phyloP scores from a whole-genome alignment of 2,797 vertebrate genomes.

The Enteromius fasciolatus region DNA sequence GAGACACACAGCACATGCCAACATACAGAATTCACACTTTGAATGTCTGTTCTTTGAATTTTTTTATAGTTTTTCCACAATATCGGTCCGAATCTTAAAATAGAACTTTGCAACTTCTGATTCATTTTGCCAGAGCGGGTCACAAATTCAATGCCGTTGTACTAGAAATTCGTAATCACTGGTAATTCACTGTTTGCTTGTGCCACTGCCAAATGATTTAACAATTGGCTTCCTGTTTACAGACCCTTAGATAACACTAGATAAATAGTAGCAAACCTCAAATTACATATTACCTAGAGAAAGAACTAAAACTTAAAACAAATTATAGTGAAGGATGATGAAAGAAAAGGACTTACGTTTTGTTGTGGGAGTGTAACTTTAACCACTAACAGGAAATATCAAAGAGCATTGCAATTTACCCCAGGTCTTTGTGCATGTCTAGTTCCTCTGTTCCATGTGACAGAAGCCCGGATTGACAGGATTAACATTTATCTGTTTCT shows the following conservation, averaged over 20 bases:
- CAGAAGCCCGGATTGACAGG: conserved; percentile 42
- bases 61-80: no score
- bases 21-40: conserved; percentile 54
- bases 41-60: no score
- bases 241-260: neutral
- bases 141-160: neutral
- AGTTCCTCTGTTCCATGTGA: neutral
- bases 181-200: neutral
- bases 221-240: neutral
- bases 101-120: no score
- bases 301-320: neutral
- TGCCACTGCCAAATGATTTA: neutral
- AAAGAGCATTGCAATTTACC: neutral
- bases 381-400: neutral
- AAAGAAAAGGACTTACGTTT: neutral
- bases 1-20: conserved; percentile 77
- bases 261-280: neutral
- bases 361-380: conserved; percentile 10
- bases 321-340: neutral
- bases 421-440: neutral
- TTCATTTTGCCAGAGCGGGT: no score
- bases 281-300: neutral
- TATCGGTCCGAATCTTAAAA: no score
- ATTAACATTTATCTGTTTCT: conserved; percentile 65
- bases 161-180: neutral